Percentiles rank a stretch among this genome's conserved stretches.
These are phyloP conservation scores for Pseudolaguvia tuberculata DNA, from an alignment of 2,113 vertebrate species.

Conservation along the genomic window DNA sequence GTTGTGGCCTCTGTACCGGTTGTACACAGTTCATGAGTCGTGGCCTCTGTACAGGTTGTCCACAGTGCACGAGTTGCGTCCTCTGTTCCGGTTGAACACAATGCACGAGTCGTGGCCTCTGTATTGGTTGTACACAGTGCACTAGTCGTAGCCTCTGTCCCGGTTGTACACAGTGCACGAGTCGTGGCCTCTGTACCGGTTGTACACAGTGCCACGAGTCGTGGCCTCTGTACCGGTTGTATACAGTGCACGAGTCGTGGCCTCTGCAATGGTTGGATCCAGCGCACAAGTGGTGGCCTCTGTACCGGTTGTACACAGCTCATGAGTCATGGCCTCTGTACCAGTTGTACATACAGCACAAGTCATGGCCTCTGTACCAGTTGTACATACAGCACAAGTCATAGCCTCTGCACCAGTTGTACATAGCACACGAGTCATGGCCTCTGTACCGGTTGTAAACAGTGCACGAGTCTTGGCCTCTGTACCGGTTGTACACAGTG, in stretches of 20 bases:
- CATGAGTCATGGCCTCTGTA: background rate
- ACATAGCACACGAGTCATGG: background rate
- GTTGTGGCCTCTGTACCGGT: no score
- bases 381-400: background rate
- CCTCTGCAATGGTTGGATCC: background rate
- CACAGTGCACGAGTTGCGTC: no score
- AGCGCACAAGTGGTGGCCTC: background rate
- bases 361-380: background rate
- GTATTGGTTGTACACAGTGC: background rate
- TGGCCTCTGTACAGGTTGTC: no score
- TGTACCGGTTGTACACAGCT: background rate
- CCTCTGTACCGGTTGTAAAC: background rate
- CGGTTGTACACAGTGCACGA: background rate
- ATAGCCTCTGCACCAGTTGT: background rate
- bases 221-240: background rate
- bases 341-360: background rate
- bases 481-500: background rate
- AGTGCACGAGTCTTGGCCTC: background rate
- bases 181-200: background rate
- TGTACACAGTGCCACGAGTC: background rate
- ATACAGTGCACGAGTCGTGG: background rate
- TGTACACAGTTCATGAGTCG: no score
- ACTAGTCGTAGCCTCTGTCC: background rate
- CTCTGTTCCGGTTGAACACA: background rate
- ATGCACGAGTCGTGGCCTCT: no score